phyloP scores from a whole-genome alignment of 2,113 vertebrate species.

The Kryptolebias marmoratus region DNA sequence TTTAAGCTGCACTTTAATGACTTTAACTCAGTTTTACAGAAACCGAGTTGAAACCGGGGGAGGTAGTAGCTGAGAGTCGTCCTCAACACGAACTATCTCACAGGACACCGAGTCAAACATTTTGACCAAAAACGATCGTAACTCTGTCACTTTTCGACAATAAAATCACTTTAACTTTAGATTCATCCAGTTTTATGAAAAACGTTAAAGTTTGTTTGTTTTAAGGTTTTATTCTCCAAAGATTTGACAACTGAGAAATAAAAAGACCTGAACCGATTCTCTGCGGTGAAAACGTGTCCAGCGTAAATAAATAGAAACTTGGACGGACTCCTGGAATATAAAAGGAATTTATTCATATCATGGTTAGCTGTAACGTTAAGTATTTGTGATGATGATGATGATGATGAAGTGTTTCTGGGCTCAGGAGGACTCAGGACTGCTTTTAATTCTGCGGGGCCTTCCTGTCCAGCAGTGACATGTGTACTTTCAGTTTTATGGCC shows the following conservation, averaged over 20 bases:
- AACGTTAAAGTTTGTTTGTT: background rate
- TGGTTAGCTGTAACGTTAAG: constrained; percentile 7
- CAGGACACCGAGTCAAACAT: too few relatives aligned
- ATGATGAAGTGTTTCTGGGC: constrained; percentile 13
- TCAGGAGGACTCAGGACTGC: background rate
- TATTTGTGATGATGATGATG: background rate
- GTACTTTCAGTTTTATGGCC: constrained; percentile 17
- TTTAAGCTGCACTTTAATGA: too few relatives aligned
- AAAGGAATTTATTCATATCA: background rate
- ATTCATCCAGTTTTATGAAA: too few relatives aligned
- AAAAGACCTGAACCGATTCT: background rate
- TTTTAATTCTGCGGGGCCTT: constrained; percentile 8
- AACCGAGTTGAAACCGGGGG: too few relatives aligned
- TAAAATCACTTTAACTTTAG: too few relatives aligned
- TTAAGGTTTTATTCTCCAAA: background rate
- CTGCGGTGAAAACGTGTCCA: background rate
- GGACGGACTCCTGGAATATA: constrained; percentile 1
- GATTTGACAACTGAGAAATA: background rate
- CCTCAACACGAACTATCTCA: too few relatives aligned
- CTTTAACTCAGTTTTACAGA: too few relatives aligned
- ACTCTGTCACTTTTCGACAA: too few relatives aligned
- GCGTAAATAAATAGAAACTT: background rate
- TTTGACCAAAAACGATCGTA: too few relatives aligned
- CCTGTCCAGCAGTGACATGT: constrained; percentile 21
- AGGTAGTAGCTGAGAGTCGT: too few relatives aligned